Percentiles rank a stretch among this genome's conserved stretches.
Evolutionary conservation across 2,888 invertebrate species (phyloP).

Genomic region (Erpobdella octoculata): DNA sequence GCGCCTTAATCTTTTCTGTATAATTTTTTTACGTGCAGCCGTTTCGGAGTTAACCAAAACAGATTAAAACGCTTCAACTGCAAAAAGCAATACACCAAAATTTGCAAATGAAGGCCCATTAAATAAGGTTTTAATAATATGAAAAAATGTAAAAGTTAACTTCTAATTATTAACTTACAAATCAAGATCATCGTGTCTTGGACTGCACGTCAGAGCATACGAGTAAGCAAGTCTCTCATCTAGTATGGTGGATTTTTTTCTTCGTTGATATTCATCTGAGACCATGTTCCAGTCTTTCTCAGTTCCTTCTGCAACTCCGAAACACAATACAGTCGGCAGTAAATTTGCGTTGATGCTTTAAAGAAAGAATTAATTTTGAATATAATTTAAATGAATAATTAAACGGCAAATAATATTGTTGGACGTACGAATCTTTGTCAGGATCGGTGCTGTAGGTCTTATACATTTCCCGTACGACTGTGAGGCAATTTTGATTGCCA

Average conservation of each 20-base stretch:
- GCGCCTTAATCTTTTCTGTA: no score
- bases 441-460: background rate
- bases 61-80: no score
- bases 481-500: constrained; percentile 5
- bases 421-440: constrained; percentile 8
- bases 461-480: background rate
- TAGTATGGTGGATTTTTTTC: background rate
- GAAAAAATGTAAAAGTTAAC: background rate
- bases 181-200: constrained; percentile 2
- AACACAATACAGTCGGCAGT: constrained; percentile 15
- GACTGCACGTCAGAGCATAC: constrained; percentile 16
- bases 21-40: no score
- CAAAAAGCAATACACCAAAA: no score
- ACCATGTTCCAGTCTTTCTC: background rate
- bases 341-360: constrained; percentile 27
- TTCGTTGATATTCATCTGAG: constrained; percentile 2
- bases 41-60: no score
- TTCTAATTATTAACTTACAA: background rate
- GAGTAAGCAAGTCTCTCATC: constrained; percentile 1
- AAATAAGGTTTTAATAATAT: no score
- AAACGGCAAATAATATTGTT: background rate
- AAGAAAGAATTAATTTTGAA: background rate
- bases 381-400: background rate
- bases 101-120: no score
- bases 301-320: constrained; percentile 7